phyloP scores from a whole-genome alignment of 2,888 invertebrate species.

The Linyphia triangularis region DNA sequence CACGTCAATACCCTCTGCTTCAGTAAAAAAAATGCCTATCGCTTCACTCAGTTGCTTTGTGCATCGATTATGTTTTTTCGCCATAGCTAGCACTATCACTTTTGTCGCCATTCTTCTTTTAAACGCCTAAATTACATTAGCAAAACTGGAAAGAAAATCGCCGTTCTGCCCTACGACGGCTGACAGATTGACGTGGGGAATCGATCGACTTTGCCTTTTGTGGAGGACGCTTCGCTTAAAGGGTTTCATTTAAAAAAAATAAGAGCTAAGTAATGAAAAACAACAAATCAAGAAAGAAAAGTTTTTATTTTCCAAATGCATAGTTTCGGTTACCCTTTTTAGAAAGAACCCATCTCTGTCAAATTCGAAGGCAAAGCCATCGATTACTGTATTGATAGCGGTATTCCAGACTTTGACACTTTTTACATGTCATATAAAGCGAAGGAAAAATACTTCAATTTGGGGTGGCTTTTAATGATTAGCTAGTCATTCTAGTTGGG shows the following conservation, averaged over 20 bases:
- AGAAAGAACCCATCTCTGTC: slow-evolving; percentile 51
- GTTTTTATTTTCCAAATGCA: slow-evolving; percentile 71
- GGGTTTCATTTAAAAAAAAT: slow-evolving; percentile 62
- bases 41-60: neutral
- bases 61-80: slow-evolving; percentile 51
- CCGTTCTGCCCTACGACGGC: slow-evolving; percentile 46
- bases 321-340: slow-evolving; percentile 68
- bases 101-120: slow-evolving; percentile 65
- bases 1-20: neutral
- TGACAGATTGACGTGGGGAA: slow-evolving; percentile 69
- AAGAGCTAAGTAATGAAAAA: slow-evolving; percentile 68
- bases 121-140: slow-evolving; percentile 69
- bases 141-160: slow-evolving; percentile 66
- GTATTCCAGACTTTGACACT: slow-evolving; percentile 51
- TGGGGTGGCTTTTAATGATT: slow-evolving; percentile 61
- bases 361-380: slow-evolving; percentile 43
- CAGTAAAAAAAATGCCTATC: neutral
- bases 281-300: slow-evolving; percentile 64
- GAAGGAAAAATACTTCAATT: slow-evolving; percentile 55
- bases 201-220: slow-evolving; percentile 54
- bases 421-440: slow-evolving; percentile 33
- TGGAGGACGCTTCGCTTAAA: slow-evolving; percentile 54
- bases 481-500: slow-evolving; percentile 42
- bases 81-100: slow-evolving; percentile 36
- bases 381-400: slow-evolving; percentile 64